Conservation (phyloP, 2,113 vertebrate genomes). For the Callopanchax toddi region DNA sequence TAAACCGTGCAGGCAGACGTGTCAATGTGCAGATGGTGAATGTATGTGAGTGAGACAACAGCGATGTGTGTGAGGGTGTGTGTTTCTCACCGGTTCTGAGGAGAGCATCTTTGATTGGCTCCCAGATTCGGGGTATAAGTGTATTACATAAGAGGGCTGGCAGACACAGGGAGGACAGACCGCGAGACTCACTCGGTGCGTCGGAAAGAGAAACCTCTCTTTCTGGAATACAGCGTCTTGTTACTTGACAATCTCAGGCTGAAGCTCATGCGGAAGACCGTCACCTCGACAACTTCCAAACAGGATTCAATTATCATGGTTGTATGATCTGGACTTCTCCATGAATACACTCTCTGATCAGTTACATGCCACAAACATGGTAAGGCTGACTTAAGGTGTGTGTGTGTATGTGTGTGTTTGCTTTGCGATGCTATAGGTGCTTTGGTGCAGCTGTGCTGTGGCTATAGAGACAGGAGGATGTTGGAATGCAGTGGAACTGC, state of each 20-base stretch:
- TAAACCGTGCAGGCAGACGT: constrained; percentile 67
- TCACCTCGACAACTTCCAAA: constrained; percentile 27
- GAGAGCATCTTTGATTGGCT: constrained; percentile 78
- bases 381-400: constrained; percentile 57
- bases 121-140: constrained; percentile 77
- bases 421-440: constrained; percentile 59
- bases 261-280: constrained; percentile 34
- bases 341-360: constrained; percentile 77
- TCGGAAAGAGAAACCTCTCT: constrained; percentile 72
- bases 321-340: constrained; percentile 71
- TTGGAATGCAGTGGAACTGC: constrained; percentile 76
- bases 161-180: constrained; percentile 78
- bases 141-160: constrained; percentile 80
- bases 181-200: constrained; percentile 67
- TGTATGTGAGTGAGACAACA: constrained; percentile 36
- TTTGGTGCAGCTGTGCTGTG: constrained; percentile 72
- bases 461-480: constrained; percentile 65
- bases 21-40: constrained; percentile 48
- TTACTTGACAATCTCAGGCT: constrained; percentile 46
- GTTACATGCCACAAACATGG: constrained; percentile 76
- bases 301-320: constrained; percentile 70
- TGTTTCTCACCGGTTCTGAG: constrained; percentile 67
- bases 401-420: constrained; percentile 22
- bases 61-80: constrained; percentile 55
- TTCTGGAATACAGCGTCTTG: constrained; percentile 59